These are phyloP conservation scores for Muntiacus muntjak DNA, from an alignment of 2,113 vertebrate species.

Conservation along the genomic window DNA sequence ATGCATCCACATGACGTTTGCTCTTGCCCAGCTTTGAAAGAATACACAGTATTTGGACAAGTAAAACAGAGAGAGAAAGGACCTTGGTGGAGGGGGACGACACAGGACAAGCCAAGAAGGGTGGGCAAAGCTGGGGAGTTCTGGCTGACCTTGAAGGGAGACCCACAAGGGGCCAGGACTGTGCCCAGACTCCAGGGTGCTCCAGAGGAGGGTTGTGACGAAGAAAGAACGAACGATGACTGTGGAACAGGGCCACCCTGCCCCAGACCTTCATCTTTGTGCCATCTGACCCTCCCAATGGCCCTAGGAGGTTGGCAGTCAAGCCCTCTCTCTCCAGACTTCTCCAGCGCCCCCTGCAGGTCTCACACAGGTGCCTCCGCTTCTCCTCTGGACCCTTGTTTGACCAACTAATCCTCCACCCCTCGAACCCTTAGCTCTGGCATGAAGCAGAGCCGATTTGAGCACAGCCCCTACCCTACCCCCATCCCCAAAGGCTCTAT, in stretches of 20 bases:
- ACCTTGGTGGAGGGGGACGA: neutral
- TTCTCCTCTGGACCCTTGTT: neutral
- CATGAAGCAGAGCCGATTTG: neutral
- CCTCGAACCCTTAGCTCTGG: accelerated
- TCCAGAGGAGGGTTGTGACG: neutral
- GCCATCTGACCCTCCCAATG: neutral
- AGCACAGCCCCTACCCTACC: neutral
- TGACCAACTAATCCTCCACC: neutral
- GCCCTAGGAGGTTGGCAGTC: neutral
- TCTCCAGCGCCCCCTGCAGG: neutral
- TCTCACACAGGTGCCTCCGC: neutral
- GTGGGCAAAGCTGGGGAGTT: neutral
- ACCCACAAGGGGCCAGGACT: neutral
- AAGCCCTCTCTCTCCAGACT: neutral
- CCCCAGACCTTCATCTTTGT: neutral
- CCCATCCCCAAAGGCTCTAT: too few species aligned
- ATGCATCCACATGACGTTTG: neutral
- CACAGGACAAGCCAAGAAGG: neutral
- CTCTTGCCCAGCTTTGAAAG: neutral
- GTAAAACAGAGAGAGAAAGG: neutral
- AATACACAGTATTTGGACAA: neutral
- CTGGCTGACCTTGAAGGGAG: neutral
- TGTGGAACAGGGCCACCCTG: too few species aligned
- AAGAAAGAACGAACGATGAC: neutral
- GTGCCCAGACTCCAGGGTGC: neutral